Evolutionary conservation across 2,888 invertebrate species (phyloP), one percentile per base, ranked within the genome.

Genomic region (Psylliodes chrysocephalus): DNA sequence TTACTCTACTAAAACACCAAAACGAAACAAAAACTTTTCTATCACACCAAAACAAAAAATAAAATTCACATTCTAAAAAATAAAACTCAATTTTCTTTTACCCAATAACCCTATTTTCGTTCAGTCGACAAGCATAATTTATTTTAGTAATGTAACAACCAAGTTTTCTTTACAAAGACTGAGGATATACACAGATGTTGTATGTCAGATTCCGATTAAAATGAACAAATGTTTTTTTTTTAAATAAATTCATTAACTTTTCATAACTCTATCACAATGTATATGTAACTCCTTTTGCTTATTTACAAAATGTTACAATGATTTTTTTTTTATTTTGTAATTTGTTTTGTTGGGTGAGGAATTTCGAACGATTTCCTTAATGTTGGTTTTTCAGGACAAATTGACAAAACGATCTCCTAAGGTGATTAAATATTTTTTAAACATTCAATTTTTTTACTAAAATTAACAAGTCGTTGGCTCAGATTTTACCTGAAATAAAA

Each of bases 41-140:
- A 69, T 64, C 65, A 75, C 76, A 76, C 73, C 75, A 76, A 75
- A 76, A 71, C 68, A 61, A 66, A 71, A 66, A 70, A 63, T 66
- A 63, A 73, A 70, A 68, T 55, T 61, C 25, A 47, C 49, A 63
- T 60, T 70, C 69, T 67, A 68, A 67, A 66, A 70, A 71, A 66
- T 64, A 55, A 67, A 69, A 60, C 18, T 38, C 49, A 51, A 51
- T 57, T 60, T 38, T 51, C 56, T 40, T 47, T 51, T 61, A 61
- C 49, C 49, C 61, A 42, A 59, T 60, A 55, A 62, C 66, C 66
- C 63, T 28, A 60, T 60, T 46, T 47, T 49, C n/a, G n/a, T 42
- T 59, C 47, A 61, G 65, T 67, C 67, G 62, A 66, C 52, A 61
- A 60, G 64, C 59, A 55, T 54, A 33, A 51, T 62, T 22, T 60